Conservation (phyloP, 2,888 invertebrate species). For the Epirrita christyi region DNA sequence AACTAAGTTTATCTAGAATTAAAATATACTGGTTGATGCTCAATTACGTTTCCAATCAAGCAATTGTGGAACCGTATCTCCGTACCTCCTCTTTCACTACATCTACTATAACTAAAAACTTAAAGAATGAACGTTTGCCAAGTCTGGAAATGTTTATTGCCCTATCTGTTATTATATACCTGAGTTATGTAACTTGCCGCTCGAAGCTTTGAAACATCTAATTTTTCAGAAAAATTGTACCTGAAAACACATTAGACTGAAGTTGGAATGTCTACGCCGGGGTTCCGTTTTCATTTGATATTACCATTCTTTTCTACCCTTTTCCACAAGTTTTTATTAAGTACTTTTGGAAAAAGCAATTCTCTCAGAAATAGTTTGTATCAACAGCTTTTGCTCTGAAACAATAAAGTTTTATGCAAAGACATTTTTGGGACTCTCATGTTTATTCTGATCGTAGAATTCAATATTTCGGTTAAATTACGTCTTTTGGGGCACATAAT, state of each 20-base stretch:
- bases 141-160: constrained; percentile 12
- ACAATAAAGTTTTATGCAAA: constrained; percentile 53
- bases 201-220: constrained; percentile 6
- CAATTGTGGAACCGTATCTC: too few relatives aligned
- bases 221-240: constrained; percentile 33
- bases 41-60: too few relatives aligned
- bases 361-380: constrained; percentile 43
- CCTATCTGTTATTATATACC: constrained; percentile 10
- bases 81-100: too few relatives aligned
- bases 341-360: constrained; percentile 46
- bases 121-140: not conserved
- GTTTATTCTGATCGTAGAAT: constrained; percentile 49
- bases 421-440: constrained; percentile 56
- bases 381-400: constrained; percentile 29
- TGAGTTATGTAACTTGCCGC: constrained; percentile 10
- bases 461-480: not conserved
- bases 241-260: constrained; percentile 46
- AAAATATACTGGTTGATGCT: too few relatives aligned
- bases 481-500: too few relatives aligned
- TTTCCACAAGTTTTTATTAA: constrained; percentile 43
- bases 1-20: too few relatives aligned
- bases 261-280: constrained; percentile 38
- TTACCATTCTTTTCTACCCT: constrained; percentile 44
- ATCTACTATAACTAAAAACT: too few relatives aligned
- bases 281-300: constrained; percentile 41